These are phyloP conservation scores for Temnothorax nylanderi DNA, from an alignment of 1,140 invertebrate genomes.

Conservation along the genomic window DNA sequence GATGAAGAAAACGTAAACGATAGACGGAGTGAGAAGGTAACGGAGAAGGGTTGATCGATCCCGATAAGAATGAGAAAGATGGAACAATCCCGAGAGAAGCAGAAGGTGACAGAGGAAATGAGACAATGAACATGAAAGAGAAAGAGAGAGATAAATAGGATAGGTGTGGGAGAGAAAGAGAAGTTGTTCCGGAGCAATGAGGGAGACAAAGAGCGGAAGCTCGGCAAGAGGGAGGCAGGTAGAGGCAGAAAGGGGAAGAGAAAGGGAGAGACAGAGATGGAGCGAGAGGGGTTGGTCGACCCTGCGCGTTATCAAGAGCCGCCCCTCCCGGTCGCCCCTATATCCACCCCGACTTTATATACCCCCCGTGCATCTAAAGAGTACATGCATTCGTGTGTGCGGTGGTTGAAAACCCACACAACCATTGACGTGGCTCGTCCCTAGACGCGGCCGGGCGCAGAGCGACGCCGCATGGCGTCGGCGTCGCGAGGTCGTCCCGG, in stretches of 20 bases:
- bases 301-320: slow-evolving; percentile 81
- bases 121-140: neutral
- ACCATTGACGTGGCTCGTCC: slow-evolving; percentile 51
- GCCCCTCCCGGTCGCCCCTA: slow-evolving; percentile 75
- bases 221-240: slow-evolving; percentile 15
- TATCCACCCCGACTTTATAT: slow-evolving; percentile 73
- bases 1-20: slow-evolving; percentile 38
- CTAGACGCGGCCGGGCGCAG: slow-evolving; percentile 74
- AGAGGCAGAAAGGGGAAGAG: slow-evolving; percentile 45
- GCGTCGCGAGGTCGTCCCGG: slow-evolving; percentile 74
- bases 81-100: slow-evolving; percentile 37
- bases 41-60: slow-evolving; percentile 65
- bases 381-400: slow-evolving; percentile 57
- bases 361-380: slow-evolving; percentile 59
- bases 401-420: slow-evolving; percentile 63
- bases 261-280: neutral
- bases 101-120: slow-evolving; percentile 28
- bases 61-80: slow-evolving; percentile 48
- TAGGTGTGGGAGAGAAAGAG: neutral
- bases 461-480: slow-evolving; percentile 80
- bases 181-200: neutral
- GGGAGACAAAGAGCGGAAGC: slow-evolving; percentile 20
- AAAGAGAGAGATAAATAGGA: slow-evolving; percentile 11
- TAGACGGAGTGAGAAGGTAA: slow-evolving; percentile 36
- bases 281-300: slow-evolving; percentile 79